A percentile compares a stretch with the other conserved stretches of the same genome.
These are phyloP conservation scores for Drosophila borealis DNA, from an alignment of 2,888 invertebrate species.

Conservation along the genomic window DNA sequence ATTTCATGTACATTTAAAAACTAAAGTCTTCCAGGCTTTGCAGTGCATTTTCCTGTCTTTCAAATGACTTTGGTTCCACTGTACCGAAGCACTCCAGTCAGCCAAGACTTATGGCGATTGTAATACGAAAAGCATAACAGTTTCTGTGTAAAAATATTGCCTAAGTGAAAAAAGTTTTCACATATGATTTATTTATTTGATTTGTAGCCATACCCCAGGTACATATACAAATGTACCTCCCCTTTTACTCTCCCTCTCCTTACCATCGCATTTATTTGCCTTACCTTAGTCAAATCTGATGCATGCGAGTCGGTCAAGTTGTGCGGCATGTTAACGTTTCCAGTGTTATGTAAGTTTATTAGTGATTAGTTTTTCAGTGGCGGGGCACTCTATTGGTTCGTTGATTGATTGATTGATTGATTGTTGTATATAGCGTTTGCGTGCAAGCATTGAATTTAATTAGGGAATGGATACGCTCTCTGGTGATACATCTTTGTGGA, in stretches of 20 bases:
- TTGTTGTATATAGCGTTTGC: slow-evolving; percentile 31
- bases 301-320: slow-evolving; percentile 20
- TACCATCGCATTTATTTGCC: background rate
- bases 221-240: slow-evolving; percentile 14
- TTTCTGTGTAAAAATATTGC: slow-evolving; percentile 71
- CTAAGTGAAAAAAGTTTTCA: slow-evolving; percentile 76
- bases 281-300: background rate
- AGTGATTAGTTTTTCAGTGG: slow-evolving; percentile 67
- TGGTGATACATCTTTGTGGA: slow-evolving; percentile 20
- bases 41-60: background rate
- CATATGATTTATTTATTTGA: slow-evolving; percentile 76
- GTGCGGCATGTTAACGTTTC: slow-evolving; percentile 46
- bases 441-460: slow-evolving; percentile 41
- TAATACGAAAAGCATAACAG: slow-evolving; percentile 58
- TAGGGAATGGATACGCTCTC: slow-evolving; percentile 30
- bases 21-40: background rate
- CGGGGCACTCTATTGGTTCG: slow-evolving; percentile 48
- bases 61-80: slow-evolving; percentile 14
- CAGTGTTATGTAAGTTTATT: slow-evolving; percentile 55
- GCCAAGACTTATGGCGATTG: slow-evolving; percentile 61
- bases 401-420: slow-evolving; percentile 61
- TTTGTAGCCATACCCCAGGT: slow-evolving; percentile 48
- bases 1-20: background rate
- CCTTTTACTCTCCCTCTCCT: too few species aligned
- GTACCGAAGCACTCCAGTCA: slow-evolving; percentile 20